These are phyloP conservation scores for Phaetusa simplex DNA, from an alignment of 2,113 vertebrate genomes.

Conservation along the genomic window DNA sequence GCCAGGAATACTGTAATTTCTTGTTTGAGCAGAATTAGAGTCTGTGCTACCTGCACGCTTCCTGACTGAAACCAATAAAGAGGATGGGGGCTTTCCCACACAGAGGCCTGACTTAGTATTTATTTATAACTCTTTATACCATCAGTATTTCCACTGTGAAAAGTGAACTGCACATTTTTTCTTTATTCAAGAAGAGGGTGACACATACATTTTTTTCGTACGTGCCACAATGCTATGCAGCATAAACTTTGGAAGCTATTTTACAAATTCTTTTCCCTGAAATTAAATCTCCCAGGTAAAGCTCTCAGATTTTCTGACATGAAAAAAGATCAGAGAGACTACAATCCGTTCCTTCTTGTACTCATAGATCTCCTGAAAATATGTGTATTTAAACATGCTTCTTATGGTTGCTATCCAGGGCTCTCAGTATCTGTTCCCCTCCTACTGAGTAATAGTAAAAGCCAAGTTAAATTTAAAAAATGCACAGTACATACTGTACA, in stretches of 20 bases:
- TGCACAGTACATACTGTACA: constrained; percentile 56
- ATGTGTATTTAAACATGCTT: constrained; percentile 28
- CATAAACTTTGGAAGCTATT: background rate
- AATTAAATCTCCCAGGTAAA: constrained; percentile 34
- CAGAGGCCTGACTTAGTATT: constrained; percentile 40
- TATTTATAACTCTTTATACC: constrained; percentile 29
- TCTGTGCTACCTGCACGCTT: background rate
- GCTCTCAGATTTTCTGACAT: background rate
- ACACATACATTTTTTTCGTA: background rate
- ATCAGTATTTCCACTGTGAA: constrained; percentile 57
- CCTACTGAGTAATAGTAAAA: constrained; percentile 62
- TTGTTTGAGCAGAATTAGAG: background rate
- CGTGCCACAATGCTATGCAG: background rate
- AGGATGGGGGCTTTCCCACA: constrained; percentile 46
- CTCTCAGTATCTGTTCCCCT: constrained; percentile 37
- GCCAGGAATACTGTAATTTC: background rate
- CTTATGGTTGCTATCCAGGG: constrained; percentile 46
- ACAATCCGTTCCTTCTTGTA: background rate
- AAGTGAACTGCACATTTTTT: background rate
- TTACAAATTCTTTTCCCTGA: constrained; percentile 12
- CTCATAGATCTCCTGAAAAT: constrained; percentile 34
- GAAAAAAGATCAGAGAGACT: background rate
- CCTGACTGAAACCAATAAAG: background rate
- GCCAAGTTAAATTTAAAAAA: constrained; percentile 65
- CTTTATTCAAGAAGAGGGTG: background rate